Base-by-base conservation (phyloP, 1,140 invertebrate genomes). In the Ptiloglossa arizonensis region DNA sequence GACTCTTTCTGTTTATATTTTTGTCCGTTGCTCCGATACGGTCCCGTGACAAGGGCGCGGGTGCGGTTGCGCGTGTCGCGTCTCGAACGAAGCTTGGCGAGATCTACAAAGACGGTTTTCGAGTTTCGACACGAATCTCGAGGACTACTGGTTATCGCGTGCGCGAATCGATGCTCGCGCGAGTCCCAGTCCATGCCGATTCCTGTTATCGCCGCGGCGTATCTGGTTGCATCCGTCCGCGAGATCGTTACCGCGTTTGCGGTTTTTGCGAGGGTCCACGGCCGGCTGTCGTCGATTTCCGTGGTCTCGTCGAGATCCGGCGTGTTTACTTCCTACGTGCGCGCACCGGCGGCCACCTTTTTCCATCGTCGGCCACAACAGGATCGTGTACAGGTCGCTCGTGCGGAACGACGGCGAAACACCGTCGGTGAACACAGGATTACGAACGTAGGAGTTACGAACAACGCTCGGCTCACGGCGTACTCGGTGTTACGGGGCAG, bases 361-460 rank as follows among this genome's bases (percentile, higher is more conserved):
- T 74, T 35, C 59, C 70, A 29, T 4, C 59, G 41, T 41, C 44
- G 50, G 17, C 41, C 74, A 19, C 57, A 38, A 64, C 64, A 59
- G 59, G 75, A 79, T 69, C 81, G 62, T 75, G 80, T 69, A 74
- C 29, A 57, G 57, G 32, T 27, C 70, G 76, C 75, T 82, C 82
- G 76, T 79, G 80, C 66, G 80, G 76, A 83, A 83, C 82, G 75
- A 82, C 64, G 69, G 27, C 62, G 82, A 75, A 78, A 81, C 81
- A 81, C 63, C 79, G 35, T 44, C 63, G 56, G 4, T 27, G 56
- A 56, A 79, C 82, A 59, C 54, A 46, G 74, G 44, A 69, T 79
- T 75, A 75, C 71, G 71, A 29, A 74, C 41, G 76, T 79, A 74
- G 57, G 50, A 69, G 69, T 84, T 48, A 38, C 52, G 46, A 41